Evolutionary conservation across 37 sponge, comb jelly and placozoan genomes (phyloP).

Genomic region (Bolinopsis microptera): DNA sequence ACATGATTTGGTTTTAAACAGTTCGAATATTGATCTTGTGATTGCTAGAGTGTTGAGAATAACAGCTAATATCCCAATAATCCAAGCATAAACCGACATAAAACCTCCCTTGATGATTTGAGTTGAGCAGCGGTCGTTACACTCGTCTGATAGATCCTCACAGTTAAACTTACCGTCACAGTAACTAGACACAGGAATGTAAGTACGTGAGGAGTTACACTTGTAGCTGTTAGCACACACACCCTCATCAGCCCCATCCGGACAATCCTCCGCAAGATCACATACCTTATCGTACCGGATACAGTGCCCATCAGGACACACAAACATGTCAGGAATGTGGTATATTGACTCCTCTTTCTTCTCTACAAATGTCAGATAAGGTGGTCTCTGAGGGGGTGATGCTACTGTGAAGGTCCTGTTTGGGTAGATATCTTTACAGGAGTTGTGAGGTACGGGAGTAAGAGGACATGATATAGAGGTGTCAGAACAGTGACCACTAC

Average conservation of each 20-base stretch:
- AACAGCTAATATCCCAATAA: neutral
- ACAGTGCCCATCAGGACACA: neutral
- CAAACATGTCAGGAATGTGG: neutral
- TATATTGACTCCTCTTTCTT: neutral
- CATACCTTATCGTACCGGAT: neutral
- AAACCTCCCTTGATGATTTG: neutral
- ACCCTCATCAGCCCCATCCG: neutral
- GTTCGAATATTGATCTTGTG: neutral
- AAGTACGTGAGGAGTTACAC: neutral
- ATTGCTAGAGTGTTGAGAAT: neutral
- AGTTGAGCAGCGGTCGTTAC: neutral
- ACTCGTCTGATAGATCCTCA: conserved; percentile 4
- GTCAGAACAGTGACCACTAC: neutral
- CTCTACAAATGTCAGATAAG: conserved; percentile 9
- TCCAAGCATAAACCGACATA: neutral
- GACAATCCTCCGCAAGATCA: conserved; percentile 1
- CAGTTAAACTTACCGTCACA: neutral
- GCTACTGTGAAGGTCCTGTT: neutral
- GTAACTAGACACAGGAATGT: neutral
- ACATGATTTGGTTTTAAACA: neutral
- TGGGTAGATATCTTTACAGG: neutral
- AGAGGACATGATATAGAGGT: neutral
- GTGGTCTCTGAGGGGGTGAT: neutral
- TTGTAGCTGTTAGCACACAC: neutral
- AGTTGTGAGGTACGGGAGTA: neutral